Base-by-base conservation (phyloP, 2,888 invertebrate species). In the Trichacis sp. region DNA sequence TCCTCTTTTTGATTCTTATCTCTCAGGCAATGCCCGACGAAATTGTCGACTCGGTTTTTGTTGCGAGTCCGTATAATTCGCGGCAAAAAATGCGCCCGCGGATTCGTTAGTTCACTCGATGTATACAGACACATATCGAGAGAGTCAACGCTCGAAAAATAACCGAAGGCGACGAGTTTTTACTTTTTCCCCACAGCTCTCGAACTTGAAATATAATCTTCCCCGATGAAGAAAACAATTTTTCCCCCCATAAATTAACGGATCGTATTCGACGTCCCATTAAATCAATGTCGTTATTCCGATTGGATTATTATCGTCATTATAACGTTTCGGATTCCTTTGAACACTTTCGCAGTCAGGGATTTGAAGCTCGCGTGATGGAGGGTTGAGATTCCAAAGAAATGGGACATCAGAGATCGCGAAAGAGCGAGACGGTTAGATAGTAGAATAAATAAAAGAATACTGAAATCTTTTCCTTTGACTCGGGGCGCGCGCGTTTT, bases 331-430 rank as follows among this genome's bases (percentile, higher is more conserved):
- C 19, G 12, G 29, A 47, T 58, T 58, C 38, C 20, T 45, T 46
- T 38, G 54, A 36, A 54, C 45, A 45, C 54, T 36, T 54, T 36
- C 36, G 47, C 54, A 53, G 53, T 24, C 11, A 47, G 20, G 45
- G 46, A 47, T 54, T 46, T 24, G 18, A 54, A 38, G 51, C 47
- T 29, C 30, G 49, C 49, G 48, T 54, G 49, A 38, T 40, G 38
- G 43, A 45, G 54, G 60, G 53, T 71, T 68, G 64, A 69, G 64
- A 69, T 73, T 71, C 60, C 63, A 33, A 49, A 61, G 71, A 69
- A 73, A 71, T 46, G 47, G 60, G 65, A 54, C 53, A 50, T 20
- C 57, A 54, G 58, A 65, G 49, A 47, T 38, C 48, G 51, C 49
- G 54, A 48, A 56, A 24, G 52, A 38, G 56, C 51, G 56, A 55